Base-by-base conservation (phyloP, 1,140 invertebrate genomes). In the Macrobrachium rosenbergii region DNA sequence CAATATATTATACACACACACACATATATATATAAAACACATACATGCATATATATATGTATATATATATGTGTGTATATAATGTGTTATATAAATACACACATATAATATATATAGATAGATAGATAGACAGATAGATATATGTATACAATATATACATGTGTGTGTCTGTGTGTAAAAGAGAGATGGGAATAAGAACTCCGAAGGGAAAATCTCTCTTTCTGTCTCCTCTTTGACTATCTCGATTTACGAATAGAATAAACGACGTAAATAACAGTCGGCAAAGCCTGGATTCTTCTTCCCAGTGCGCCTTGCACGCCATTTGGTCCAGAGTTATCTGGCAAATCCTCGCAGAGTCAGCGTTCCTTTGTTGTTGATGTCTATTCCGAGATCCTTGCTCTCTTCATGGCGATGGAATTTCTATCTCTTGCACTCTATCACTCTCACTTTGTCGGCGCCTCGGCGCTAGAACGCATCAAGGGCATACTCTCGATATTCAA, bases 211-310 rank as follows among this genome's bases (percentile, higher is more conserved):
- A 52, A 52, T 52, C 52, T 72, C 69, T 72, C 23, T 19, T 21
- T 37, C 59, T 14, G 62, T 28, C 17, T 19, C 28, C 23, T 63
- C 23, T 63, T 43, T 37, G 62, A 23, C 5, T 28, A 45, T 52
- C 75, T 58, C 12, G 75, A 77, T 77, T 77, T 77, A 77, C 45
- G n/a, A 58, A 59, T 77, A 21, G n/a, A 58, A 59, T 77, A 77
- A 77, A 77, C 14, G 21, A n/a, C 45, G 45, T 77, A 59, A 58
- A 77, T 77, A 58, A 77, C 17, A 58, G 52, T 58, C 52, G 75
- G 59, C 75, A 77, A 77, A 17, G 75, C 45, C 45, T 21, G 59
- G 17, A 77, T 77, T 58, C 23, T 58, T 77, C 75, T 59, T 52
- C 52, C 52, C 52, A 52, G 52, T 12, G 52, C 75, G 75, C 75